Evolutionary conservation across 1,140 invertebrate species (phyloP).

Genomic region (Megalopta genalis): DNA sequence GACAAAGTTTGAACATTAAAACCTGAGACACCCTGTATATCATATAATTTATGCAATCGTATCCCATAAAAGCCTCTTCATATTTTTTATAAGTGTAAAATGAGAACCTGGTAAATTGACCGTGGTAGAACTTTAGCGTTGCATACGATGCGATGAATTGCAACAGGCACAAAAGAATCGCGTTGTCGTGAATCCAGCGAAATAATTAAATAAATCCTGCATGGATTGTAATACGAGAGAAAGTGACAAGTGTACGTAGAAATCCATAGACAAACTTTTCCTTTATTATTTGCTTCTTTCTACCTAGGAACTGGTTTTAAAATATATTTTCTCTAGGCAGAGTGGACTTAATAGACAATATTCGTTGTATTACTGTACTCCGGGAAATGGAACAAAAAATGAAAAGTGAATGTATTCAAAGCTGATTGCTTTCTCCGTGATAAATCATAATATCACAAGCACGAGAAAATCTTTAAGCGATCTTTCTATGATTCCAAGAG

Average conservation of each 20-base stretch:
- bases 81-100: too few species aligned
- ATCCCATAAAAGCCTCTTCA: too few species aligned
- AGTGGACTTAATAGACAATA: neutral
- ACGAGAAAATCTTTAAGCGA: neutral
- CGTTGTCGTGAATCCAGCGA: too few species aligned
- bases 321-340: neutral
- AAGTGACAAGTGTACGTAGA: neutral
- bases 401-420: neutral
- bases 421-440: conserved; percentile 7
- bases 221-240: neutral
- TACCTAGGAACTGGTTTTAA: neutral
- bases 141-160: too few species aligned
- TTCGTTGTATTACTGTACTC: neutral
- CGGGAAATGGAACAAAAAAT: neutral
- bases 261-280: neutral
- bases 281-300: neutral
- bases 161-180: too few species aligned
- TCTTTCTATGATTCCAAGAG: neutral
- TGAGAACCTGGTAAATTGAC: too few species aligned
- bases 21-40: too few species aligned
- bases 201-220: too few species aligned
- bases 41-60: too few species aligned
- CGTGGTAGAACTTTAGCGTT: too few species aligned
- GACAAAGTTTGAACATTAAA: too few species aligned
- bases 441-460: conserved; percentile 4